Percentiles rank a stretch among this genome's conserved stretches.
These are phyloP conservation scores for Brachionus angularis DNA, from an alignment of 1,140 invertebrate genomes.

Conservation along the genomic window DNA sequence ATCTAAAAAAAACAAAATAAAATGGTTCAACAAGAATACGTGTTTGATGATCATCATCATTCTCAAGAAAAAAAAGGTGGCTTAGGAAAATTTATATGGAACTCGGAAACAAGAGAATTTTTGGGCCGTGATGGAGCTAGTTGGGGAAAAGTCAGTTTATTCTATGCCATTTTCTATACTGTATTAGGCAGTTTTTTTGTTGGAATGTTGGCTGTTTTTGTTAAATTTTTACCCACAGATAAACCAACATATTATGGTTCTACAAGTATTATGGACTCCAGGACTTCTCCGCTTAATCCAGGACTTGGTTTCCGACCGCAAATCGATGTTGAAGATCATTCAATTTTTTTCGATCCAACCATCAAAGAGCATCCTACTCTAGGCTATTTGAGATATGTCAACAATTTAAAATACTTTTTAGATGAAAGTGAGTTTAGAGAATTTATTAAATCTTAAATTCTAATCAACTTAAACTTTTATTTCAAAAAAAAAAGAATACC, in stretches of 20 bases:
- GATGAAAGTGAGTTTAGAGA: constrained; percentile 1
- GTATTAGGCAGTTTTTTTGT: constrained; percentile 24
- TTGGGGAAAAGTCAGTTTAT: constrained; percentile 27
- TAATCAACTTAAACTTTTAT: no score
- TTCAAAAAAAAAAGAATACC: no score
- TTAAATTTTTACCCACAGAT: neutral
- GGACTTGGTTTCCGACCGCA: constrained; percentile 37
- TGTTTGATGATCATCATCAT: constrained; percentile 17
- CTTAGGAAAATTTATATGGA: constrained; percentile 30
- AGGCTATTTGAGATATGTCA: constrained; percentile 32
- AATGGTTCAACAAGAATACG: constrained; percentile 41
- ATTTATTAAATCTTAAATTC: no score
- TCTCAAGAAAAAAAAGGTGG: constrained; percentile 13
- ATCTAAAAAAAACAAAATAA: constrained; percentile 11
- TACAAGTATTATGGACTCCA: neutral
- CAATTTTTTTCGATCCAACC: constrained; percentile 10
- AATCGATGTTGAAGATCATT: constrained; percentile 14
- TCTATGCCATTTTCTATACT: constrained; percentile 41
- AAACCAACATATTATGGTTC: neutral
- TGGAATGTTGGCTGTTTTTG: constrained; percentile 11
- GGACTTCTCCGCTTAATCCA: constrained; percentile 13
- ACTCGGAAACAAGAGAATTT: constrained; percentile 12
- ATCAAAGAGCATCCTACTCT: neutral
- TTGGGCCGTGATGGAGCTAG: constrained; percentile 24
- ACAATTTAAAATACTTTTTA: constrained; percentile 24